Evolutionary conservation across 1,140 invertebrate genomes (phyloP).

Genomic region (Scaptomyza pallida): DNA sequence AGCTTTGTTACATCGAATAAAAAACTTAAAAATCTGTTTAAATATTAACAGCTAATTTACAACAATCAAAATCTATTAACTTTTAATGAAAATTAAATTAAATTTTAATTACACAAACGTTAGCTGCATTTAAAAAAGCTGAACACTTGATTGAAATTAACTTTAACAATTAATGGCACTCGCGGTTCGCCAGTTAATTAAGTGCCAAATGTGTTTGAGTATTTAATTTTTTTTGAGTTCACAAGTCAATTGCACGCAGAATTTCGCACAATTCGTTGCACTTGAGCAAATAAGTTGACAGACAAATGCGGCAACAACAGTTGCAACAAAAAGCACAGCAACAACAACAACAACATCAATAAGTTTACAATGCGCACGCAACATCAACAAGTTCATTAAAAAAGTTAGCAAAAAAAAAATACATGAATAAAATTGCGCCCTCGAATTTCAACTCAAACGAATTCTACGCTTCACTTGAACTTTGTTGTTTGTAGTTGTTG

Average conservation of each 20-base stretch:
- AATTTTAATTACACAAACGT: neutral
- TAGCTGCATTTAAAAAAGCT: neutral
- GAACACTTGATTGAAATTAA: slow-evolving; percentile 18
- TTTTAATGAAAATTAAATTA: neutral
- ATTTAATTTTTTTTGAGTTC: slow-evolving; percentile 44
- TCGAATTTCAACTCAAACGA: slow-evolving; percentile 60
- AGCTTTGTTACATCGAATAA: too few relatives aligned
- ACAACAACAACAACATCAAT: slow-evolving; percentile 36
- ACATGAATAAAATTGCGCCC: too few relatives aligned
- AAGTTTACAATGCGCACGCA: slow-evolving; percentile 38
- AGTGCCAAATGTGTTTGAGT: slow-evolving; percentile 49
- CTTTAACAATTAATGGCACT: slow-evolving; percentile 37
- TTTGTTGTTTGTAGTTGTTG: slow-evolving; percentile 35
- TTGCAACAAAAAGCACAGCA: neutral
- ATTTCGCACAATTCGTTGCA: slow-evolving; percentile 28
- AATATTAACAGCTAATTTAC: too few relatives aligned
- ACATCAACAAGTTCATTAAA: slow-evolving; percentile 78
- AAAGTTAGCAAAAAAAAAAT: slow-evolving; percentile 59
- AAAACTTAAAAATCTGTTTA: too few relatives aligned
- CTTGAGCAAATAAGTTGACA: slow-evolving; percentile 63
- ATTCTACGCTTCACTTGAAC: slow-evolving; percentile 76
- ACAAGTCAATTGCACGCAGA: slow-evolving; percentile 61
- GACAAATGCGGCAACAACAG: slow-evolving; percentile 37
- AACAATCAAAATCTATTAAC: too few relatives aligned
- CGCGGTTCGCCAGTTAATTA: slow-evolving; percentile 40